These are phyloP conservation scores for Diogma glabrata DNA, from an alignment of 2,888 invertebrate genomes.

Conservation along the genomic window DNA sequence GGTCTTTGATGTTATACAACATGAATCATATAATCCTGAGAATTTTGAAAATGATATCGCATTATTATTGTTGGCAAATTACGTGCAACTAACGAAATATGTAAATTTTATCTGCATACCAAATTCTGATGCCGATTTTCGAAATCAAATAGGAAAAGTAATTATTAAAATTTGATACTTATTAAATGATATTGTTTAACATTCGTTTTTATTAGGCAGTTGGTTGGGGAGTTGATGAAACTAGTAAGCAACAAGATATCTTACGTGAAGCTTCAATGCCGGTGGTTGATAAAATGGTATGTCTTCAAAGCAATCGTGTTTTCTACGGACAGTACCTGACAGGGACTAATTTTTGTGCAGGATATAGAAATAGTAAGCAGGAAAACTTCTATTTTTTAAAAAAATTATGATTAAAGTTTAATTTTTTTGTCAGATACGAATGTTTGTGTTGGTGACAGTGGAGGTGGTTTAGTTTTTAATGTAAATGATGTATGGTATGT, in stretches of 20 bases:
- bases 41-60: slow-evolving; percentile 28
- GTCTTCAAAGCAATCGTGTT: slow-evolving; percentile 22
- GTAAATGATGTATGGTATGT: slow-evolving; percentile 11
- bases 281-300: slow-evolving; percentile 26
- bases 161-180: neutral
- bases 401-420: neutral
- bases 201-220: neutral
- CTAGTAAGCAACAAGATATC: neutral
- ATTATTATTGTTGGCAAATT: slow-evolving; percentile 28
- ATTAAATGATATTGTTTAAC: neutral
- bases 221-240: slow-evolving; percentile 34
- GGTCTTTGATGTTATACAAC: slow-evolving; percentile 13
- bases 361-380: slow-evolving; percentile 16
- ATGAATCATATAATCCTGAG: slow-evolving; percentile 13
- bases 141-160: neutral
- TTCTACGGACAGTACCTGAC: slow-evolving; percentile 16
- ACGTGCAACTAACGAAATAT: slow-evolving; percentile 25
- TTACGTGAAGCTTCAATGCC: slow-evolving; percentile 28
- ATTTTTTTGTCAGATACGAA: slow-evolving; percentile 26
- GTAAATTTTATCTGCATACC: slow-evolving; percentile 34
- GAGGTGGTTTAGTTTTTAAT: slow-evolving; percentile 37
- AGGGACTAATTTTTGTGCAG: slow-evolving; percentile 18
- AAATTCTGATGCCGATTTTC: neutral
- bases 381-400: neutral
- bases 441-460: slow-evolving; percentile 42